These are phyloP conservation scores for Athalia circularis DNA, from an alignment of 2,888 invertebrate species.

Conservation along the genomic window DNA sequence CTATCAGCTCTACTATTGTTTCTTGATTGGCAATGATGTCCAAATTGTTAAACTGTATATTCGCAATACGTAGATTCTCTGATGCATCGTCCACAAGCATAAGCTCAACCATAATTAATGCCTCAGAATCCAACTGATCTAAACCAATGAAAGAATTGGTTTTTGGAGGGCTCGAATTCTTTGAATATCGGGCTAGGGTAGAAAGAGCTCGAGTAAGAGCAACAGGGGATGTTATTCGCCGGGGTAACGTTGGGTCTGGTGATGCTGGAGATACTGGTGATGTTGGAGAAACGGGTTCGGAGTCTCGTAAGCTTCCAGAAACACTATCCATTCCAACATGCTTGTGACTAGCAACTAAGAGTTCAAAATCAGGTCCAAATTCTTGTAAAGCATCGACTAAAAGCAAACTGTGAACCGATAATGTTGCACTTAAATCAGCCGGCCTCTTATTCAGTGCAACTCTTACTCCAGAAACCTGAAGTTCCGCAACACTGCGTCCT, in stretches of 20 bases:
- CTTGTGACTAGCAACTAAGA: conserved; percentile 95
- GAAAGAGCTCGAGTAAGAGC: conserved; percentile 78
- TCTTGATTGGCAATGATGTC: conserved; percentile 98
- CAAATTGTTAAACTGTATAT: conserved; percentile 94
- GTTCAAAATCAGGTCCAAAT: conserved; percentile 95
- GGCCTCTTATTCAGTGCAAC: conserved; percentile 85
- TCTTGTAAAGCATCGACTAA: conserved; percentile 97
- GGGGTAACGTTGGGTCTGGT: conserved; percentile 77
- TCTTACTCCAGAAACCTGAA: conserved; percentile 93
- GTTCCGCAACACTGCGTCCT: conserved; percentile 93
- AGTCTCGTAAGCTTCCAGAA: conserved; percentile 93
- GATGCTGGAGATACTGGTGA: conserved; percentile 88
- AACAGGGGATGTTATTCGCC: conserved; percentile 76
- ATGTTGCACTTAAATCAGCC: conserved; percentile 84
- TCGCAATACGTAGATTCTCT: conserved; percentile 81
- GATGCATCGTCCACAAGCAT: conserved; percentile 79
- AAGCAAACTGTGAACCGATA: conserved; percentile 94
- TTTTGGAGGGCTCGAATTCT: conserved; percentile 61
- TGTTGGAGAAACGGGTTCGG: conserved; percentile 92
- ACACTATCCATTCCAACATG: conserved; percentile 96
- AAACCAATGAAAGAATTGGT: conserved; percentile 62
- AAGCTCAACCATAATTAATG: conserved; percentile 88
- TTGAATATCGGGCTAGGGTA: conserved; percentile 68
- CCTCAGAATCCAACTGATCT: conserved; percentile 79
- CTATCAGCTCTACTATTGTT: conserved; percentile 93